Evolutionary conservation across 2,113 vertebrate species (phyloP).

Genomic region (Tautogolabrus adspersus): DNA sequence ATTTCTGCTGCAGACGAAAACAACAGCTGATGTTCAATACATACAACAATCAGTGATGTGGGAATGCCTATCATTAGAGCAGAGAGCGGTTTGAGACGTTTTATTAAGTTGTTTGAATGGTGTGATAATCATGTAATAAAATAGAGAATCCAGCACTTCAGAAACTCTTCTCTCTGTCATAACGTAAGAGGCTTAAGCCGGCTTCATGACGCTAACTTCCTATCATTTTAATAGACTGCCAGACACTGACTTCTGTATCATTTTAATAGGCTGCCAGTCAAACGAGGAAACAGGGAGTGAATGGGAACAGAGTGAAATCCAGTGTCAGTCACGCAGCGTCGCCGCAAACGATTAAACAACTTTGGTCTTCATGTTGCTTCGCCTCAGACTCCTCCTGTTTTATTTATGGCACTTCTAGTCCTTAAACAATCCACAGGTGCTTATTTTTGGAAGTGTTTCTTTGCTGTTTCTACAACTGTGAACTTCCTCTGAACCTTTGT

Average conservation of each 20-base stretch:
- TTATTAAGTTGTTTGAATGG: conserved; percentile 51
- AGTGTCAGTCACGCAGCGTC: conserved; percentile 47
- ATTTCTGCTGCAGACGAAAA: conserved; percentile 9
- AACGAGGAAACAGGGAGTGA: conserved; percentile 38
- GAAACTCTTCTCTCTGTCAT: conserved; percentile 62
- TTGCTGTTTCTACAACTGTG: conserved; percentile 30
- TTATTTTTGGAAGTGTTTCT: conserved; percentile 18
- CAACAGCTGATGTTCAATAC: conserved; percentile 1
- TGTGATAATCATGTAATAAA: conserved; percentile 62
- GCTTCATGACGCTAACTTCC: conserved; percentile 65
- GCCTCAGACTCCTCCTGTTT: conserved; percentile 22
- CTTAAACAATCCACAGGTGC: conserved; percentile 49
- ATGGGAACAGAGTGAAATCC: conserved; percentile 50
- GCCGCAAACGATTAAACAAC: conserved; percentile 46
- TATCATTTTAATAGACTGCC: conserved; percentile 73
- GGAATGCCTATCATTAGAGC: conserved; percentile 11
- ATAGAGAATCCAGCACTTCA: conserved; percentile 58
- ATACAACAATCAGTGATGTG: not conserved
- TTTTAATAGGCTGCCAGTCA: conserved; percentile 78
- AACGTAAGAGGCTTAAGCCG: conserved; percentile 68
- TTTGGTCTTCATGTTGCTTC: conserved; percentile 13
- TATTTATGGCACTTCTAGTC: conserved; percentile 13
- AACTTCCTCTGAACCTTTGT: conserved; percentile 62
- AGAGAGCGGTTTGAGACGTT: not conserved
- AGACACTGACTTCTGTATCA: conserved; percentile 75